These are phyloP conservation scores for Ascaphus truei DNA, from an alignment of 2,113 vertebrate species.

Conservation along the genomic window DNA sequence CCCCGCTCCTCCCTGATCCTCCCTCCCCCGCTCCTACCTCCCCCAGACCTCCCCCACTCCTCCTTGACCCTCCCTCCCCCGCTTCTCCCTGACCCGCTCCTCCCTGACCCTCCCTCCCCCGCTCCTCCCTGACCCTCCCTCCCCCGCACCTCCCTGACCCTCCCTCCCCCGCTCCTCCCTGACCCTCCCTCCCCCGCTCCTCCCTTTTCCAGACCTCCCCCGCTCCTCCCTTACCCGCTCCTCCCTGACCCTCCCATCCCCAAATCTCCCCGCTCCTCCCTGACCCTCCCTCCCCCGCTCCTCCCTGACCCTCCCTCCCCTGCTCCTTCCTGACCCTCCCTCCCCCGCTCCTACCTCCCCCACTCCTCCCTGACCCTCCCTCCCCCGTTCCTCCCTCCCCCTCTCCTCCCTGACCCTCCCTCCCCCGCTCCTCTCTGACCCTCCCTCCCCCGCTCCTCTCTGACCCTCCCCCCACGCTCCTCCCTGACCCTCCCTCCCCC, in stretches of 20 bases:
- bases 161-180: not conserved
- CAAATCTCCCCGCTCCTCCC: not conserved
- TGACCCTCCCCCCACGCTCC: too few relatives aligned
- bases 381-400: not conserved
- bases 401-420: not conserved
- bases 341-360: too few relatives aligned
- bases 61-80: too few relatives aligned
- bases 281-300: not conserved
- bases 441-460: not conserved
- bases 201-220: not conserved
- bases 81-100: too few relatives aligned
- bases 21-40: not conserved
- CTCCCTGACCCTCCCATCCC: not conserved
- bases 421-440: not conserved
- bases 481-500: not conserved
- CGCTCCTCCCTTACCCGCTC: not conserved
- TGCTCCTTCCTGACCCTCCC: too few relatives aligned
- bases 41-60: not conserved
- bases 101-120: not conserved
- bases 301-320: not conserved
- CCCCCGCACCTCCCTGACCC: not conserved
- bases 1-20: not conserved
- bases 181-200: not conserved
- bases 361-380: not conserved
- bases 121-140: not conserved